Percentiles rank a stretch among this genome's conserved stretches.
Evolutionary conservation across 2,888 invertebrate species (phyloP).

Genomic region (Dynastes maya): DNA sequence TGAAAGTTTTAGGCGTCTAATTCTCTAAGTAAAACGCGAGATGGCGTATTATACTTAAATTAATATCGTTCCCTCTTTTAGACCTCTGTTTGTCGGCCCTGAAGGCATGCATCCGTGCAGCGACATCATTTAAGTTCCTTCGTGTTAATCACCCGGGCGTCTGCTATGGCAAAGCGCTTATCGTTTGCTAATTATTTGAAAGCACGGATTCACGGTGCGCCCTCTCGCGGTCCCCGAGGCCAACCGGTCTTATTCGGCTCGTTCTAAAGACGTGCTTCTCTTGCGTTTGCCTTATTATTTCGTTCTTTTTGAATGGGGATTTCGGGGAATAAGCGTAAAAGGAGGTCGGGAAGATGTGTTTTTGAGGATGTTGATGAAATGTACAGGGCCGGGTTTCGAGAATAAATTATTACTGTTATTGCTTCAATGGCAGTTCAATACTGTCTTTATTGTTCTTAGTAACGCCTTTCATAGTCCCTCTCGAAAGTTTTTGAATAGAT

Average conservation of each 20-base stretch:
- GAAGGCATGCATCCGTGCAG: slow-evolving; percentile 9
- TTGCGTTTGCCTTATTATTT: neutral
- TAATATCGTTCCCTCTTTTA: slow-evolving; percentile 7
- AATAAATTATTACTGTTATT: neutral
- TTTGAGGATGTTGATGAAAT: neutral
- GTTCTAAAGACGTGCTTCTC: neutral
- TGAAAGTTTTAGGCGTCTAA: slow-evolving; percentile 11
- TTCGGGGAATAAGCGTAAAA: neutral
- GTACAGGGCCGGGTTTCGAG: neutral
- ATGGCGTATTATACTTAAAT: slow-evolving; percentile 18
- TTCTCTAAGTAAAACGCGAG: slow-evolving; percentile 1
- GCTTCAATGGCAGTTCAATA: too few species aligned
- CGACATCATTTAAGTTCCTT: slow-evolving; percentile 1
- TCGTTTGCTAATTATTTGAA: slow-evolving; percentile 55
- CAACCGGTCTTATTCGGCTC: neutral
- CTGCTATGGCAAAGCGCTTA: slow-evolving; percentile 61
- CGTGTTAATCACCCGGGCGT: slow-evolving; percentile 29
- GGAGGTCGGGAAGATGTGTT: neutral
- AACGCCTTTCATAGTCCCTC: too few species aligned
- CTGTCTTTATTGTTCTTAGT: too few species aligned
- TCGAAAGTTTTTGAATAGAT: too few species aligned
- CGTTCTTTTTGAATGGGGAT: neutral
- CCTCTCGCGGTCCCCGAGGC: neutral
- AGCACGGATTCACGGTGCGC: slow-evolving; percentile 29
- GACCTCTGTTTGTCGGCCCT: neutral